Conservation (phyloP, 1,140 invertebrate genomes). For the Chironomus tepperi region DNA sequence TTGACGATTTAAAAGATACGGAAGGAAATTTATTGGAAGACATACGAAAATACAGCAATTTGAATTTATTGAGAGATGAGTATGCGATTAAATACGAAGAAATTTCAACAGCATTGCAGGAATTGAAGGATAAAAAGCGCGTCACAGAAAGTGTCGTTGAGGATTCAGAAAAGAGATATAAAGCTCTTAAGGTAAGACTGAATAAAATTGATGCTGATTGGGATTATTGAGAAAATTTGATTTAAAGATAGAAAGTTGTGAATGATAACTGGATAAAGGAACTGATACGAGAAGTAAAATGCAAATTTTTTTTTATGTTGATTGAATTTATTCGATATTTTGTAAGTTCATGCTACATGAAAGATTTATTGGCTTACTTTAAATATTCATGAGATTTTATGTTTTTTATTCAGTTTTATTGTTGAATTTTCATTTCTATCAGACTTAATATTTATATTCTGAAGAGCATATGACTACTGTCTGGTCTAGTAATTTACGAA, state of each 20-base stretch:
- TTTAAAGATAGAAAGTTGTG: background rate
- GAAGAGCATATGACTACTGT: too few species aligned
- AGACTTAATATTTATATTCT: too few species aligned
- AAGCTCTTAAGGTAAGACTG: conserved; percentile 31
- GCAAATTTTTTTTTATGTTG: too few species aligned
- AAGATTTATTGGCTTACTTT: too few species aligned
- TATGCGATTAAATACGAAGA: conserved; percentile 33
- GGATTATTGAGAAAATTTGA: conserved; percentile 10
- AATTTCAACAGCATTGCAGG: conserved; percentile 31
- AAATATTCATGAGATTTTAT: too few species aligned
- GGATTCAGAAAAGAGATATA: conserved; percentile 30
- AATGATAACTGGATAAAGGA: too few species aligned
- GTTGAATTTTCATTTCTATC: too few species aligned
- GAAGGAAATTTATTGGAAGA: conserved; percentile 11
- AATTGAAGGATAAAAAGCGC: conserved; percentile 31
- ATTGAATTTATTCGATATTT: too few species aligned
- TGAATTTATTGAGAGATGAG: conserved; percentile 32
- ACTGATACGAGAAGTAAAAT: too few species aligned
- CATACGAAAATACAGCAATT: conserved; percentile 27
- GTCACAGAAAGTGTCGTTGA: conserved; percentile 31
- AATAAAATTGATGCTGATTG: background rate
- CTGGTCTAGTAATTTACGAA: too few species aligned
- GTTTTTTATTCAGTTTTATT: too few species aligned
- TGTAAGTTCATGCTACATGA: too few species aligned
- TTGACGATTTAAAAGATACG: conserved; percentile 31